These are phyloP conservation scores for Belgica antarctica DNA, from an alignment of 2,888 invertebrate genomes.

Conservation along the genomic window DNA sequence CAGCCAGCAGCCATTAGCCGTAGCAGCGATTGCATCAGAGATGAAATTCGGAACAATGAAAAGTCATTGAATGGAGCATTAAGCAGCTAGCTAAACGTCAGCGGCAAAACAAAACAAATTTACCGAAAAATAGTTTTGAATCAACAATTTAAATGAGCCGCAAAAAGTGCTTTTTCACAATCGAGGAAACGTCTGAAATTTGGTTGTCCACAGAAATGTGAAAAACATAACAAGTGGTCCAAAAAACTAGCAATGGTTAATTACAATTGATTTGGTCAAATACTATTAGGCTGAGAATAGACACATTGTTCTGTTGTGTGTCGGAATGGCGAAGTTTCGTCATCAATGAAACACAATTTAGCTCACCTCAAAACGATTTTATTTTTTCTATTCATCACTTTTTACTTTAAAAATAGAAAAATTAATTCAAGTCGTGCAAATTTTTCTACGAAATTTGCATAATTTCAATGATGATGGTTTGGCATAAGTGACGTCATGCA, in stretches of 20 bases:
- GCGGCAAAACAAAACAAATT: not conserved
- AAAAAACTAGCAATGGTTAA: not conserved
- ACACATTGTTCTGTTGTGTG: not conserved
- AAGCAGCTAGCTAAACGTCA: not conserved
- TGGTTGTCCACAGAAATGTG: not conserved
- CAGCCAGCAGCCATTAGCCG: constrained; percentile 29
- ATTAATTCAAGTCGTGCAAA: too few species aligned
- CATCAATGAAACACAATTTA: too few species aligned
- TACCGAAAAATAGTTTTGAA: not conserved
- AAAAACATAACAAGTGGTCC: not conserved
- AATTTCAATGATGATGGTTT: too few species aligned
- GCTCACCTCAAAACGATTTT: too few species aligned
- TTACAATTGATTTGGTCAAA: not conserved
- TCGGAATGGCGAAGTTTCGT: not conserved
- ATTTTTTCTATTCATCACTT: too few species aligned
- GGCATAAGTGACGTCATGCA: too few species aligned
- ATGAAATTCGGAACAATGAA: constrained; percentile 41
- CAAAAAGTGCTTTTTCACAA: constrained; percentile 34
- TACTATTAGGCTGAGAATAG: not conserved
- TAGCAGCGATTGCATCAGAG: constrained; percentile 34
- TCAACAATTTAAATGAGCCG: constrained; percentile 42
- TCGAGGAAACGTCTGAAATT: constrained; percentile 29
- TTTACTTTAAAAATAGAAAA: too few species aligned
- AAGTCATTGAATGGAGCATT: constrained; percentile 7
- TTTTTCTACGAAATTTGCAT: too few species aligned